Evolutionary conservation across 2,888 invertebrate species (phyloP).

Genomic region (Amphipoea oculea): DNA sequence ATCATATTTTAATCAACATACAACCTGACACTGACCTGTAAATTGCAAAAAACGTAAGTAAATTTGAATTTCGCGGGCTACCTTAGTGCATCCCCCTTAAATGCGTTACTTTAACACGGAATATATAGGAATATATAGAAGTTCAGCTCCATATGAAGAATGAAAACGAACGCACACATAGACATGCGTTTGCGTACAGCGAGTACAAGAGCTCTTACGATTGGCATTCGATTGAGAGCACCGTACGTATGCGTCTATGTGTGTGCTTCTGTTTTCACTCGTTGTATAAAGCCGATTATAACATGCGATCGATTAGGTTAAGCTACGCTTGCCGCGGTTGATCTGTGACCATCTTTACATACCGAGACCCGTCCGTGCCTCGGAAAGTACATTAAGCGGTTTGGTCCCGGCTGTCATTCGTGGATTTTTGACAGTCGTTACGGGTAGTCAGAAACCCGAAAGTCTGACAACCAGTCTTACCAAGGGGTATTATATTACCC

Average conservation of each 20-base stretch:
- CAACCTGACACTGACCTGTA: no score
- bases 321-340: no score
- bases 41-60: neutral
- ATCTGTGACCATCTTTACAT: no score
- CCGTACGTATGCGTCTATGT: neutral
- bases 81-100: constrained; percentile 5
- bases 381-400: no score
- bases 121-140: neutral
- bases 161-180: neutral
- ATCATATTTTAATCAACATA: neutral
- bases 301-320: no score
- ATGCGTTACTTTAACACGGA: neutral
- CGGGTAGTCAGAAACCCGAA: no score
- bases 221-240: neutral
- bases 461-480: no score
- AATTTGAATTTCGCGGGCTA: neutral
- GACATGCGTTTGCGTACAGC: neutral
- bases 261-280: neutral
- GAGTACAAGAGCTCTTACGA: neutral
- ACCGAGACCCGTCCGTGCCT: no score
- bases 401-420: no score
- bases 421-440: no score
- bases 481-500: no score
- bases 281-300: neutral
- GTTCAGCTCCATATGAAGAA: neutral